phyloP scores from a whole-genome alignment of 1,140 invertebrate species.

The Steinernema khuongi region DNA sequence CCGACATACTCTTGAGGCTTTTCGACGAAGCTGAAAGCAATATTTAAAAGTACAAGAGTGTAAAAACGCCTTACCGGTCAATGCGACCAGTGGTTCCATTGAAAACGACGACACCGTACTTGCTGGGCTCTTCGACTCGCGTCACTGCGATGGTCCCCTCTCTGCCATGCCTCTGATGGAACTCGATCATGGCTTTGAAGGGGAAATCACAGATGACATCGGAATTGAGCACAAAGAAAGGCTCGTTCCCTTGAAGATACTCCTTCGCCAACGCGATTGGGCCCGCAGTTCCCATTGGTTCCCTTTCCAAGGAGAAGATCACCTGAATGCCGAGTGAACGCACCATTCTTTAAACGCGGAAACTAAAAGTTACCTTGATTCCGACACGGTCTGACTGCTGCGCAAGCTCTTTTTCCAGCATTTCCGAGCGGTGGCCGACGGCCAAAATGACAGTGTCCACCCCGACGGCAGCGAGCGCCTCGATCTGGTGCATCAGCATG shows the following conservation, averaged over 20 bases:
- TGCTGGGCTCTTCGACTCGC: conserved; percentile 81
- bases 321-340: conserved; percentile 66
- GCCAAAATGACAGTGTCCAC: conserved; percentile 83
- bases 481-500: conserved; percentile 69
- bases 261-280: conserved; percentile 83
- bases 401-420: conserved; percentile 87
- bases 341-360: not conserved
- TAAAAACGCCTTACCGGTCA: conserved; percentile 65
- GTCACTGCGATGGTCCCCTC: conserved; percentile 92
- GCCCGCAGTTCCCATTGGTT: conserved; percentile 92
- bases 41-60: not conserved
- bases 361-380: conserved; percentile 34
- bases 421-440: conserved; percentile 92
- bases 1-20: conserved; percentile 98
- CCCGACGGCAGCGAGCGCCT: conserved; percentile 67
- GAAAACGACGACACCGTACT: conserved; percentile 86
- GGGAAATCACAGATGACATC: conserved; percentile 99
- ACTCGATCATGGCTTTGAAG: conserved; percentile 84
- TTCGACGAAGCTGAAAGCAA: conserved; percentile 72
- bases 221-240: conserved; percentile 96
- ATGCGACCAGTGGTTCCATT: conserved; percentile 75
- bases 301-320: conserved; percentile 85
- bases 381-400: conserved; percentile 73
- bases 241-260: conserved; percentile 69
- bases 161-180: conserved; percentile 83